These are phyloP conservation scores for Enteromius treurensis DNA, from an alignment of 2,797 vertebrate genomes.

Conservation along the genomic window DNA sequence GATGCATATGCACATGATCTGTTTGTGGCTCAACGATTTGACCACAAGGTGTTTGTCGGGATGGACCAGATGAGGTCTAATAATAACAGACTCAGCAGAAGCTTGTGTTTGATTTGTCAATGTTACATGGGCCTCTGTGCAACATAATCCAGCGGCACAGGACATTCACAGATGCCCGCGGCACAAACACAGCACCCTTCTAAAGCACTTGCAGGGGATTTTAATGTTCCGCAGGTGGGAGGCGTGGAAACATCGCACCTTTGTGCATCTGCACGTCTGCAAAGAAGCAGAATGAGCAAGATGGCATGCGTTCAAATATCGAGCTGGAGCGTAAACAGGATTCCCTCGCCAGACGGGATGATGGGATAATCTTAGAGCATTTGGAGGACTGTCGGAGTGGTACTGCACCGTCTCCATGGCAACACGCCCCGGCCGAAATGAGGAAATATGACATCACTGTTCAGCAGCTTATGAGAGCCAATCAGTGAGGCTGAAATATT, in stretches of 20 bases:
- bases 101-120: conserved; percentile 3
- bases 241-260: conserved; percentile 3
- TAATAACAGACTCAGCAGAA: conserved; percentile 1
- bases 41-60: neutral
- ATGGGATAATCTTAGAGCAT: conserved; percentile 42
- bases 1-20: neutral
- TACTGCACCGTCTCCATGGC: conserved; percentile 44
- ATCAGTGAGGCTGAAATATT: neutral
- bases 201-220: neutral
- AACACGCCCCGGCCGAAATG: conserved; percentile 35
- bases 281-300: neutral
- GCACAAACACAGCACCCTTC: neutral
- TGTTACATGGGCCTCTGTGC: conserved; percentile 7
- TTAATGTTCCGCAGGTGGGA: neutral
- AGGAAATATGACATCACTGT: conserved; percentile 8
- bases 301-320: conserved; percentile 1
- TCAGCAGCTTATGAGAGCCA: neutral
- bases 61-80: neutral
- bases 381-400: conserved; percentile 41
- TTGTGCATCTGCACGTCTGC: neutral
- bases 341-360: conserved; percentile 5
- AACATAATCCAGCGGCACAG: conserved; percentile 23
- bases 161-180: neutral
- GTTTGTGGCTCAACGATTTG: neutral
- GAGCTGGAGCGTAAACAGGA: neutral